Conservation (phyloP, 2,797 vertebrate species). For the Bovichtus variegatus region DNA sequence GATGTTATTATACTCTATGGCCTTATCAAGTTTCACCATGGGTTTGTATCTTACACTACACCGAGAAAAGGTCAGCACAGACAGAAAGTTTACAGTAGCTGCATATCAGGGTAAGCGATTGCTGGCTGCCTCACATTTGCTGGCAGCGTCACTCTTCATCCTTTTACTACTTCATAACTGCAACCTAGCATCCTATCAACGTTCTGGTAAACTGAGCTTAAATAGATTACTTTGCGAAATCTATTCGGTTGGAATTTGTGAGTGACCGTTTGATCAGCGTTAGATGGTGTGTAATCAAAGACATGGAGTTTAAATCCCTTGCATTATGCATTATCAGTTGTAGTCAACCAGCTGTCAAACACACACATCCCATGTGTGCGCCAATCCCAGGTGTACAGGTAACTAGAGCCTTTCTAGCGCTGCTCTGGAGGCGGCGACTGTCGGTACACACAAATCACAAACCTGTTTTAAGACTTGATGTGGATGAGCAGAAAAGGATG, state of each 20-base stretch:
- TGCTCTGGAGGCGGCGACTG: slow-evolving; percentile 2
- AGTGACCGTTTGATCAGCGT: slow-evolving; percentile 31
- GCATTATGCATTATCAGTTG: slow-evolving; percentile 43
- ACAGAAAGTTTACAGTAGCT: neutral
- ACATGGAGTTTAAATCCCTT: slow-evolving; percentile 33
- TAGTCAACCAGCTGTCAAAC: slow-evolving; percentile 45
- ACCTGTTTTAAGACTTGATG: neutral
- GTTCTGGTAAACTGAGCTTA: neutral
- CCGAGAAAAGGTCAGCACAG: slow-evolving; percentile 10
- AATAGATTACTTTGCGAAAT: slow-evolving; percentile 11
- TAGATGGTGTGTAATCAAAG: slow-evolving; percentile 32
- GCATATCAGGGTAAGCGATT: neutral
- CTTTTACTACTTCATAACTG: neutral
- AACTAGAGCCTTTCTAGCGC: slow-evolving; percentile 12
- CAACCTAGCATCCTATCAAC: neutral
- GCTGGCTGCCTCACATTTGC: neutral
- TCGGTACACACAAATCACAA: slow-evolving; percentile 7
- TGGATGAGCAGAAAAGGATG: slow-evolving; percentile 6
- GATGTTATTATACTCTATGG: slow-evolving; percentile 46
- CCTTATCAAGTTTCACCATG: slow-evolving; percentile 37
- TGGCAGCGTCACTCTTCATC: neutral
- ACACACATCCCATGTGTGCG: slow-evolving; percentile 16
- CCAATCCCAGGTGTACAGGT: slow-evolving; percentile 26
- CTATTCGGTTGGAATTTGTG: slow-evolving; percentile 23
- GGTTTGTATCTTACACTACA: slow-evolving; percentile 3